Percentiles rank a stretch among this genome's conserved stretches.
phyloP scores from a whole-genome alignment of 2,797 vertebrate species.

The Telmatherina bonti region DNA sequence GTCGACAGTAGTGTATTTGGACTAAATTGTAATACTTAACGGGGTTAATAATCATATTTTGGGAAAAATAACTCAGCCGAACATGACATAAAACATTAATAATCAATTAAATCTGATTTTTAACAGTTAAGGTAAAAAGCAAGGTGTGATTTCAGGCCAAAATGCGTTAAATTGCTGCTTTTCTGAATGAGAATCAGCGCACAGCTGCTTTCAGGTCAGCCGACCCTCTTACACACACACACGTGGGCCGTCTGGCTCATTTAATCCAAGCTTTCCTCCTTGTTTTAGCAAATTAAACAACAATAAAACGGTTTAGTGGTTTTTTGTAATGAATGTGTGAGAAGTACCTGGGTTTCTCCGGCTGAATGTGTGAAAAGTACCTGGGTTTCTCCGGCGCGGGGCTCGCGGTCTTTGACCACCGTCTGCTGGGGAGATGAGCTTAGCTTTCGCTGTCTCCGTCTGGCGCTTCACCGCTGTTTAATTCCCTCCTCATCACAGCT shows the following conservation, averaged over 20 bases:
- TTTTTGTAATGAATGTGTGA: not conserved
- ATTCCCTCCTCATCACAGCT: slow-evolving; percentile 60
- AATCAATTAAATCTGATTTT: not conserved
- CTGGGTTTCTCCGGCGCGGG: slow-evolving; percentile 24
- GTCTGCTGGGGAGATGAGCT: slow-evolving; percentile 39
- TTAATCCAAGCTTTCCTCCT: not conserved
- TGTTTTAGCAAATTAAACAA: not conserved
- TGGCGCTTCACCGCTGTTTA: slow-evolving; percentile 51
- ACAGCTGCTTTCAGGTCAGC: not conserved
- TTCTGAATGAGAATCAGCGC: not conserved
- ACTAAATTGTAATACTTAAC: not conserved
- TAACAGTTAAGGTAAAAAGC: not conserved
- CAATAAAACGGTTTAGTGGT: not conserved
- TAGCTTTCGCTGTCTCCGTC: slow-evolving; percentile 69
- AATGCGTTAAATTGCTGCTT: not conserved
- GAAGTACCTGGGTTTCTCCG: slow-evolving; percentile 53
- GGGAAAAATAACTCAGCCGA: not conserved
- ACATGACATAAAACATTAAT: not conserved
- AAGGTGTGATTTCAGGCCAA: not conserved
- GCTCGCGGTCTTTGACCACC: slow-evolving; percentile 34
- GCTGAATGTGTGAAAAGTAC: too few species aligned
- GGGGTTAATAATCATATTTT: not conserved
- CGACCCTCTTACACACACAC: too few species aligned
- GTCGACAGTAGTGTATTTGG: not conserved
- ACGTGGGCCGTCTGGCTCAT: slow-evolving; percentile 18